A percentile compares a stretch with the other conserved stretches of the same genome.
phyloP scores from a whole-genome alignment of 1,140 invertebrate species.

The Holotrichia oblita region DNA sequence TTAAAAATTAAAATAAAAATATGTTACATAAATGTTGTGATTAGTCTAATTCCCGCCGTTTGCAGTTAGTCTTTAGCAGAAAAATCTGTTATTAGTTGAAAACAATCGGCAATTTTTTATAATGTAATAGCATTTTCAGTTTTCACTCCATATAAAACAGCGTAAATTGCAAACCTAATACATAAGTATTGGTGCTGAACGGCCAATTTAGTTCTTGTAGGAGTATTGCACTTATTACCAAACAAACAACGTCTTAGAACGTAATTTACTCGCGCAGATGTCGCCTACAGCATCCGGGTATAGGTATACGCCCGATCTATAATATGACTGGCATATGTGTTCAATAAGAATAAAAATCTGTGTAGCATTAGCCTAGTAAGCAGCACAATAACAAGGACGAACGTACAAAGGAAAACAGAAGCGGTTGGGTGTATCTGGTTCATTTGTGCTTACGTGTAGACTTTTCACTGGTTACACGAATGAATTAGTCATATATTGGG shows the following conservation, averaged over 20 bases:
- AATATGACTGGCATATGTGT: neutral
- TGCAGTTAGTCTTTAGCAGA: too few species aligned
- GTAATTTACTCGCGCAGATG: neutral
- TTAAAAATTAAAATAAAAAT: too few species aligned
- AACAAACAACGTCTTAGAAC: neutral
- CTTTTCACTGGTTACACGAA: neutral
- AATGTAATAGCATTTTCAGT: too few species aligned
- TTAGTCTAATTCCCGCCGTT: too few species aligned
- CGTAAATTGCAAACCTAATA: too few species aligned
- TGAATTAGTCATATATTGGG: neutral
- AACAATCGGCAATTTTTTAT: too few species aligned
- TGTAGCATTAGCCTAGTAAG: neutral
- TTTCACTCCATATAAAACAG: too few species aligned
- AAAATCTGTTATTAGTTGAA: too few species aligned
- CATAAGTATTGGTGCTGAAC: too few species aligned
- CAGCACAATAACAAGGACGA: slow-evolving; percentile 6
- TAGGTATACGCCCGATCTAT: neutral
- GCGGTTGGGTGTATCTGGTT: neutral
- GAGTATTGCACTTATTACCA: neutral
- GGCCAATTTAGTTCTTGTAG: neutral
- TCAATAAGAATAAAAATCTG: neutral
- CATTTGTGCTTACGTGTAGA: neutral
- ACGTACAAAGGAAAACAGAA: neutral
- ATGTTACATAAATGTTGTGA: too few species aligned
- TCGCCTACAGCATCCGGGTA: neutral